phyloP scores from a whole-genome alignment of 2,888 invertebrate genomes.

The Ochropleura leucogaster region DNA sequence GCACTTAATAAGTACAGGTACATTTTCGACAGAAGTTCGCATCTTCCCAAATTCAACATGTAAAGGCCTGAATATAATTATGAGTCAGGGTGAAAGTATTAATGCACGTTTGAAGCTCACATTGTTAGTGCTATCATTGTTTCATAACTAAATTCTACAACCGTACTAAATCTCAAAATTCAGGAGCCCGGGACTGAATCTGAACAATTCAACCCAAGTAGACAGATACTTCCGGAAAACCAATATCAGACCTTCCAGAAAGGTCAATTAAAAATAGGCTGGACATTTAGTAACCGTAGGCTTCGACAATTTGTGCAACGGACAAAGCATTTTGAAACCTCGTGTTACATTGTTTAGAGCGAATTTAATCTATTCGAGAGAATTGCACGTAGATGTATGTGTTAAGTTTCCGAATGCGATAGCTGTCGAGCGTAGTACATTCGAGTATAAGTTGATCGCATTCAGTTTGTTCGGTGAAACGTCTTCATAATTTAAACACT shows the following conservation, averaged over 20 bases:
- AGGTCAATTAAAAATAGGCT: neutral
- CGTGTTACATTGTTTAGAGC: neutral
- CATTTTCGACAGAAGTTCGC: neutral
- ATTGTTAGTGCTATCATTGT: neutral
- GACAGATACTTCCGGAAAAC: neutral
- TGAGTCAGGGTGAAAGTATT: neutral
- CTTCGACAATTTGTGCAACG: neutral
- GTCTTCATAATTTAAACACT: neutral
- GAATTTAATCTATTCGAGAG: neutral
- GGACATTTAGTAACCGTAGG: neutral
- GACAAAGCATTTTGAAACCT: neutral
- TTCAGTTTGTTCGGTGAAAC: neutral
- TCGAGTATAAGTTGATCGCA: neutral
- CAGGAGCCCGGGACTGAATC: neutral
- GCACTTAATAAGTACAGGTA: neutral
- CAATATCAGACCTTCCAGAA: neutral
- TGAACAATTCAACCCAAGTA: neutral
- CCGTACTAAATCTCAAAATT: neutral
- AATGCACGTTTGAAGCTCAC: neutral
- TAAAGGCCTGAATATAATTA: neutral
- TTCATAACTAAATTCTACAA: neutral
- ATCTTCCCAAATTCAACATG: neutral
- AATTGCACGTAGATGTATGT: neutral
- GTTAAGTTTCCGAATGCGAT: neutral
- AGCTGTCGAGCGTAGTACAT: neutral